Conservation (phyloP, 2,797 vertebrate species). For the Chiloscyllium punctatum region DNA sequence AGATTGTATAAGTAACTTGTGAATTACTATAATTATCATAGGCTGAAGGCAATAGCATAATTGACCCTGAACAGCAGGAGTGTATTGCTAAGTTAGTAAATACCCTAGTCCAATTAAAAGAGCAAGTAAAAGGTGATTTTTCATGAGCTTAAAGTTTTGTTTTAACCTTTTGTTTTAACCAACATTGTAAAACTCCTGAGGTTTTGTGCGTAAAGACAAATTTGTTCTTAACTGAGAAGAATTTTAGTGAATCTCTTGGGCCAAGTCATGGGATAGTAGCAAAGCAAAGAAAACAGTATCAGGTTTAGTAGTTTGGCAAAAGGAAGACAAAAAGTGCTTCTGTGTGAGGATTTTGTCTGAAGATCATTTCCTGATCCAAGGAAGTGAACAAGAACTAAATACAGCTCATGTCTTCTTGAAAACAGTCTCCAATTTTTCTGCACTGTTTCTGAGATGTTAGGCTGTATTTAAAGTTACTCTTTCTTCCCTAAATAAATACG, state of each 20-base stretch:
- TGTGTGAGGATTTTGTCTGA: neutral
- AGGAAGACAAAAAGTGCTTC: neutral
- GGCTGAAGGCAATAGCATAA: slow-evolving; percentile 66
- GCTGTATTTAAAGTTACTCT: neutral
- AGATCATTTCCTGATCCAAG: neutral
- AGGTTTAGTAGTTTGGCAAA: slow-evolving; percentile 50
- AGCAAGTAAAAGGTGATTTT: slow-evolving; percentile 56
- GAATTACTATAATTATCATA: slow-evolving; percentile 69
- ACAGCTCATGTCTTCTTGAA: neutral
- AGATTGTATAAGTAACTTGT: slow-evolving; percentile 64
- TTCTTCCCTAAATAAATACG: neutral
- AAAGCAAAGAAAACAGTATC: slow-evolving; percentile 48
- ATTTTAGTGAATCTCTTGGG: slow-evolving; percentile 50
- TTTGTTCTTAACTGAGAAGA: slow-evolving; percentile 56
- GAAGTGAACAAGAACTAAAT: neutral
- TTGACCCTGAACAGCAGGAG: slow-evolving; percentile 67
- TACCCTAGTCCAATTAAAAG: slow-evolving; percentile 51
- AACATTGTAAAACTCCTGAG: slow-evolving; percentile 51
- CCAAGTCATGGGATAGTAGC: slow-evolving; percentile 49
- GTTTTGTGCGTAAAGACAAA: slow-evolving; percentile 49
- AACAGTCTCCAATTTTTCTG: neutral
- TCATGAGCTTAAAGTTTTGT: slow-evolving; percentile 54
- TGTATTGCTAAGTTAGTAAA: slow-evolving; percentile 62
- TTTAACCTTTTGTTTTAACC: slow-evolving; percentile 51
- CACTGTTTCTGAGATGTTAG: neutral